phyloP scores from a whole-genome alignment of 2,113 vertebrate species.

The Xenopus tropicalis region DNA sequence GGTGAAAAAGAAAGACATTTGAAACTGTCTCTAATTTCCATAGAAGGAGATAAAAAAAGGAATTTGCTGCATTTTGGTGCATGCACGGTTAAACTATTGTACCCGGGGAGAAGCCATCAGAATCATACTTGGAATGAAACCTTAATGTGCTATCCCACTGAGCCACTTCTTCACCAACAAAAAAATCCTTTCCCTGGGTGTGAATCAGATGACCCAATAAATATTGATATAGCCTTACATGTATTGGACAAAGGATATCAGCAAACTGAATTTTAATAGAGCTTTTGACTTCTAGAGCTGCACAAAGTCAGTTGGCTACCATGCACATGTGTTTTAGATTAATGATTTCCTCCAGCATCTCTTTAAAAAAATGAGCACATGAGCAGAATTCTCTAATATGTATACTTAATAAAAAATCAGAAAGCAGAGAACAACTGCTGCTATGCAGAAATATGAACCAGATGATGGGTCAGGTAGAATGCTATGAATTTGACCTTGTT shows the following conservation, averaged over 20 bases:
- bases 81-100: too few species aligned
- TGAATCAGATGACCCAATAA: not conserved
- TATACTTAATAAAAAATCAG: not conserved
- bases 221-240: not conserved
- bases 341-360: constrained; percentile 1
- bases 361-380: not conserved
- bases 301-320: not conserved
- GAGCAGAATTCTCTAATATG: not conserved
- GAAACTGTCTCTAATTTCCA: too few species aligned
- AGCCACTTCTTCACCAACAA: too few species aligned
- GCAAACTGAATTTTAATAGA: not conserved
- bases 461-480: constrained; percentile 17
- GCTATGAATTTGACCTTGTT: constrained; percentile 11
- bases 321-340: not conserved
- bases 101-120: too few species aligned
- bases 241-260: not conserved
- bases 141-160: too few species aligned
- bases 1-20: too few species aligned
- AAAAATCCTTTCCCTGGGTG: too few species aligned
- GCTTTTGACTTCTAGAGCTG: not conserved
- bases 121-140: too few species aligned
- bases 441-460: not conserved
- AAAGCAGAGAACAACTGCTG: not conserved
- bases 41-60: too few species aligned
- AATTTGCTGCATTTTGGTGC: too few species aligned